phyloP scores from a whole-genome alignment of 2,113 vertebrate species.

The Pachypanchax playfairii region DNA sequence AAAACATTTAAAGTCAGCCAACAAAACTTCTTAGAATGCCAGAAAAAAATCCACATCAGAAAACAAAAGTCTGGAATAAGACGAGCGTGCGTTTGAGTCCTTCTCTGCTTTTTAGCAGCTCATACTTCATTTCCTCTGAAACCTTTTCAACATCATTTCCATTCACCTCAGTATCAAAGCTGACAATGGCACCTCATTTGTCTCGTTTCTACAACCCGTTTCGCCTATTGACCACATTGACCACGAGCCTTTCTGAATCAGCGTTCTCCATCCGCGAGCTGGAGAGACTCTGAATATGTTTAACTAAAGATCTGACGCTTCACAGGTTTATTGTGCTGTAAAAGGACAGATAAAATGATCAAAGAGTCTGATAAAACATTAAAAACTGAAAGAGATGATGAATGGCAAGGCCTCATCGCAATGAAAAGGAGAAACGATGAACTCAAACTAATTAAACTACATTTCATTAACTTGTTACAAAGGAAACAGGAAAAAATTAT shows the following conservation, averaged over 20 bases:
- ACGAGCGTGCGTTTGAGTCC: conserved; percentile 20
- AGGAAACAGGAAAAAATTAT: conserved; percentile 39
- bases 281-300: conserved; percentile 54
- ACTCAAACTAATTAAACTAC: conserved; percentile 67
- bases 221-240: conserved; percentile 6
- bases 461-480: conserved; percentile 51
- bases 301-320: conserved; percentile 53
- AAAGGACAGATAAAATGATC: conserved; percentile 51
- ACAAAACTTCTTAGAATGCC: too few species aligned
- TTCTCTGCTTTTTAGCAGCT: conserved; percentile 5
- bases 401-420: conserved; percentile 24
- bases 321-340: conserved; percentile 47
- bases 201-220: conserved; percentile 37
- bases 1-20: too few species aligned
- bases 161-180: conserved; percentile 45
- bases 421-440: conserved; percentile 30
- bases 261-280: conserved; percentile 20
- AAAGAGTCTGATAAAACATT: conserved; percentile 22
- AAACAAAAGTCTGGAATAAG: conserved; percentile 12
- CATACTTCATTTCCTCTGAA: conserved; percentile 32
- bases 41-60: background rate
- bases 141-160: conserved; percentile 31
- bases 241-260: conserved; percentile 23
- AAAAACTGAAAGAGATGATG: conserved; percentile 24
- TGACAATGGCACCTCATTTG: conserved; percentile 61